Percentiles rank a stretch among this genome's conserved stretches.
These are phyloP conservation scores for Schrankia costaestrigalis DNA, from an alignment of 2,888 invertebrate species.

Conservation along the genomic window DNA sequence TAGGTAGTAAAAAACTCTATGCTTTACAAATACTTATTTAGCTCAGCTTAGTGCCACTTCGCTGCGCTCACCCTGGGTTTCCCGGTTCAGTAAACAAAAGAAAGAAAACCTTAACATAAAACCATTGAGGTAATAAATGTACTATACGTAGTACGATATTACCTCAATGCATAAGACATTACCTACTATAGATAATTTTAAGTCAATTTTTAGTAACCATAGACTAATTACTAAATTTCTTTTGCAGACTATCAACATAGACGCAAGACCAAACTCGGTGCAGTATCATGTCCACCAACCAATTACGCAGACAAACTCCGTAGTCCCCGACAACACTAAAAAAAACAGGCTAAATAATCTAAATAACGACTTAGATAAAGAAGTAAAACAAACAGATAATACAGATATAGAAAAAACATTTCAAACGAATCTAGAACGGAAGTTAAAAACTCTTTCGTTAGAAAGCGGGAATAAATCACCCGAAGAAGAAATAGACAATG, in stretches of 20 bases:
- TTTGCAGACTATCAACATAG: constrained; percentile 43
- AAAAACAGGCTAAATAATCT: constrained; percentile 18
- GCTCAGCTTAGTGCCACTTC: no score
- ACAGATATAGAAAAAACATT: constrained; percentile 2
- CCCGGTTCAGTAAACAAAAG: no score
- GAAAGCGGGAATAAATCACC: constrained; percentile 41
- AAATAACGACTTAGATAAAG: neutral
- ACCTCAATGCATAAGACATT: no score
- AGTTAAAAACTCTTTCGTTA: constrained; percentile 12
- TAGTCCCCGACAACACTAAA: constrained; percentile 9
- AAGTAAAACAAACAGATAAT: constrained; percentile 5
- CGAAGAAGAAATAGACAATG: constrained; percentile 71
- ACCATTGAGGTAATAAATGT: no score
- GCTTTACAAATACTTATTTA: no score
- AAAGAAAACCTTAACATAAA: no score
- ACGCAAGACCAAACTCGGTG: constrained; percentile 47
- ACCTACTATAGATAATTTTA: no score
- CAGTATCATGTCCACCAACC: constrained; percentile 58
- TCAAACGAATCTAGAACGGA: constrained; percentile 15
- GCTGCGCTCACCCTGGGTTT: no score
- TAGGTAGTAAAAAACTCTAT: no score
- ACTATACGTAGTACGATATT: no score
- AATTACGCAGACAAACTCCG: constrained; percentile 18
- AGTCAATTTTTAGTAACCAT: neutral
- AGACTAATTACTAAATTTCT: neutral